Evolutionary conservation across 2,888 invertebrate species (phyloP).

Genomic region (Harpalus rubripes): DNA sequence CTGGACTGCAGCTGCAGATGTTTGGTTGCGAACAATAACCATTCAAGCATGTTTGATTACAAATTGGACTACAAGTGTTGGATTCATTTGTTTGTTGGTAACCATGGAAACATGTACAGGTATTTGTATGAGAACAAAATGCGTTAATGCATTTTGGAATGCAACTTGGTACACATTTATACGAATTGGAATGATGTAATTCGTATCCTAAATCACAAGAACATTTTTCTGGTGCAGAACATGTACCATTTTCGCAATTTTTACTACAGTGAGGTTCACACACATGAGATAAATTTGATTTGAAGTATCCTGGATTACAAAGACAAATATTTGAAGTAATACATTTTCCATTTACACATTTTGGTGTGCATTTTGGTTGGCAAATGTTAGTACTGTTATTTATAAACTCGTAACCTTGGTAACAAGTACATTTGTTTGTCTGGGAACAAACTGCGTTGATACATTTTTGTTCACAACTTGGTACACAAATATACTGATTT

Average conservation of each 20-base stretch:
- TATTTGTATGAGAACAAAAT: constrained; percentile 53
- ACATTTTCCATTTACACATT: constrained; percentile 84
- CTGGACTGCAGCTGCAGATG: constrained; percentile 77
- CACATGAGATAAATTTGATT: constrained; percentile 10
- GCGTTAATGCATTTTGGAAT: constrained; percentile 15
- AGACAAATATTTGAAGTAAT: constrained; percentile 83
- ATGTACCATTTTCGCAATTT: constrained; percentile 68
- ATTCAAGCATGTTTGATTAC: constrained; percentile 70
- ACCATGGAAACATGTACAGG: constrained; percentile 62
- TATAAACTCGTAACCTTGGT: constrained; percentile 31
- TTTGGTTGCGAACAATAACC: constrained; percentile 78
- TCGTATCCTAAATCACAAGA: constrained; percentile 60
- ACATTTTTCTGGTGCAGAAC: constrained; percentile 68
- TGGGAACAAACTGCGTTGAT: constrained; percentile 41
- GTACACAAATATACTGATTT: constrained; percentile 17
- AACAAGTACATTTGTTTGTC: constrained; percentile 63
- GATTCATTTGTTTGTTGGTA: constrained; percentile 12
- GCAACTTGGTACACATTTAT: constrained; percentile 43
- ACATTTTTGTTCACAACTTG: constrained; percentile 27
- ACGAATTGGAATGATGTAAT: not conserved
- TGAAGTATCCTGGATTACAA: constrained; percentile 79
- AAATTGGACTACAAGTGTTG: constrained; percentile 34
- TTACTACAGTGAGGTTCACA: constrained; percentile 68
- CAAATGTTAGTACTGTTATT: constrained; percentile 72
- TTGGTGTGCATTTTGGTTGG: constrained; percentile 79